phyloP scores from a whole-genome alignment of 2,113 vertebrate genomes.

The Gnathonemus longibarbis region DNA sequence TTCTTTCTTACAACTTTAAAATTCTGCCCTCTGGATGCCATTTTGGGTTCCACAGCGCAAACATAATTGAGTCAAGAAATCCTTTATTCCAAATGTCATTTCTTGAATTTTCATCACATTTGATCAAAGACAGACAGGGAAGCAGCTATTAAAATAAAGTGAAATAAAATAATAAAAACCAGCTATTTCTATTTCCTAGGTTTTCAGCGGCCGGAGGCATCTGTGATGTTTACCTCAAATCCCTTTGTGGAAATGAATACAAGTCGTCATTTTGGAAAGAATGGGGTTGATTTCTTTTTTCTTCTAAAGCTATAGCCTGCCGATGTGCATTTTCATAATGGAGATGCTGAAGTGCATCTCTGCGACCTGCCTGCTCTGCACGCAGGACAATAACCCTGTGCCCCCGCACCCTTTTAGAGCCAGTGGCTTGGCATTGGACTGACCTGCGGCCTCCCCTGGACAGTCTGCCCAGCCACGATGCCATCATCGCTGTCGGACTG shows the following conservation, averaged over 20 bases:
- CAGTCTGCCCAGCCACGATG: conserved; percentile 55
- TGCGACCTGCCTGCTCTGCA: neutral
- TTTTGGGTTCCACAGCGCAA: conserved; percentile 7
- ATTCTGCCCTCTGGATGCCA: conserved; percentile 14
- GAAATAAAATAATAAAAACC: conserved; percentile 14
- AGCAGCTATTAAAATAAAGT: conserved; percentile 12
- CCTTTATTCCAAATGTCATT: conserved; percentile 17
- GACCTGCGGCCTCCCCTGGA: conserved; percentile 56
- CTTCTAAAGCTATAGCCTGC: neutral
- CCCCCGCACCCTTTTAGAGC: neutral
- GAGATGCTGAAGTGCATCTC: neutral
- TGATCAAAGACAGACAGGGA: conserved; percentile 16
- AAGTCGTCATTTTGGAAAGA: neutral
- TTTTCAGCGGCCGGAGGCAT: conserved; percentile 2
- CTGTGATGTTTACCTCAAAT: conserved; percentile 18
- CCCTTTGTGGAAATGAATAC: conserved; percentile 1
- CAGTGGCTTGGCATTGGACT: conserved; percentile 25
- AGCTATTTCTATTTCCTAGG: conserved; percentile 4
- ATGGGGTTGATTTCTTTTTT: conserved; percentile 12
- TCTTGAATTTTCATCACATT: conserved; percentile 18
- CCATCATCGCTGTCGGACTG: conserved; percentile 77
- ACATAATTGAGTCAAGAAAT: conserved; percentile 13
- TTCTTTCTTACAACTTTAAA: neutral
- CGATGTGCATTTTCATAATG: neutral
- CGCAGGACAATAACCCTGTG: neutral